Conservation (phyloP, 1,140 invertebrate genomes). For the Rhopalosiphum maidis region DNA sequence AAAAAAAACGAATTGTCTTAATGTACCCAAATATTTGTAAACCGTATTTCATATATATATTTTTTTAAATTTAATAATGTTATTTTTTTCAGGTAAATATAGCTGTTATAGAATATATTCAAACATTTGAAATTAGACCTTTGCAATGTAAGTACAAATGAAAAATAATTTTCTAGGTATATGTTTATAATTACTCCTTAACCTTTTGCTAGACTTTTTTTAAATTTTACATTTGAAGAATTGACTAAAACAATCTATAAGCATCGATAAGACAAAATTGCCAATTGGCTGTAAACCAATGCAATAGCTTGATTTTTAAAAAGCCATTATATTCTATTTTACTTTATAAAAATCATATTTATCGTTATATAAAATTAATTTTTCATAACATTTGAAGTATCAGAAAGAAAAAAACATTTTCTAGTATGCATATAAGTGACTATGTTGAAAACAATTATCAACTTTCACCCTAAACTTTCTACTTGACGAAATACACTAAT, state of each 20-base stretch:
- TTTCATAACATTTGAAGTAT: not conserved
- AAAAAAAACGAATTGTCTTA: not conserved
- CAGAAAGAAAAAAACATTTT: not conserved
- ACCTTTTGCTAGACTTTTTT: not conserved
- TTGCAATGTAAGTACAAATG: not conserved
- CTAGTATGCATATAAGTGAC: not conserved
- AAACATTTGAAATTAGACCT: not conserved
- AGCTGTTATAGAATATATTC: not conserved
- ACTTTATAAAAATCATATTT: not conserved
- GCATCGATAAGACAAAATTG: not conserved
- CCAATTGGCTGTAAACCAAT: not conserved
- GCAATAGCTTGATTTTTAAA: not conserved
- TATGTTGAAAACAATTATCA: conserved; percentile 36
- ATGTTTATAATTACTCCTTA: not conserved
- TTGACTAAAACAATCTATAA: not conserved
- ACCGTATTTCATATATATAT: not conserved
- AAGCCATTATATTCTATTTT: not conserved
- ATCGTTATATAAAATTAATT: not conserved
- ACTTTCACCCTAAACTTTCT: conserved; percentile 2
- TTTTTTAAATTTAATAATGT: not conserved
- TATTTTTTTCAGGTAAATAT: conserved; percentile 9
- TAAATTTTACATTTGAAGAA: not conserved
- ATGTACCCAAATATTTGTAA: not conserved
- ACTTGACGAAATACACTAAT: conserved; percentile 39
- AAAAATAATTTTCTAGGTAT: not conserved